Conservation (phyloP, 2,113 vertebrate species). For the Petrocephalus zakoni region DNA sequence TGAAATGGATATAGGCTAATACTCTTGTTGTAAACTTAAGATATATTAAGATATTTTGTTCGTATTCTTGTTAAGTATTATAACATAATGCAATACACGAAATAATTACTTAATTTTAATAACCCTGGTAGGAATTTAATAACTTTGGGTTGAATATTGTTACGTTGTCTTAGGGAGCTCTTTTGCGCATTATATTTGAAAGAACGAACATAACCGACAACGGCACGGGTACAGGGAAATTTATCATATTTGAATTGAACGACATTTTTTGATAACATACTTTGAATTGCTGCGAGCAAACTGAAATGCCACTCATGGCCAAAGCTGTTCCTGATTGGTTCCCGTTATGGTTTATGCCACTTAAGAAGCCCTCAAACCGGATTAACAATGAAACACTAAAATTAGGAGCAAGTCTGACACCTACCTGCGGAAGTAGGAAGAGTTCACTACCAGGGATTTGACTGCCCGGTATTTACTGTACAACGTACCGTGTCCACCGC, state of each 20-base stretch:
- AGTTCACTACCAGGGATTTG: conserved; percentile 46
- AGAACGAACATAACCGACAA: neutral
- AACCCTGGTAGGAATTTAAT: neutral
- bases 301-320: conserved; percentile 26
- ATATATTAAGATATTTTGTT: neutral
- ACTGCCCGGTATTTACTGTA: conserved; percentile 28
- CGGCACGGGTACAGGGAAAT: neutral
- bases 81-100: neutral
- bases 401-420: conserved; percentile 95
- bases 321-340: neutral
- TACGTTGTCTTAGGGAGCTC: neutral
- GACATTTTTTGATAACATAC: conserved; percentile 45
- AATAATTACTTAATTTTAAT: neutral
- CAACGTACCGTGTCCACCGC: conserved; percentile 33
- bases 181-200: neutral
- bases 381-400: conserved; percentile 61
- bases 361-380: conserved; percentile 53
- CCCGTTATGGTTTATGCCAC: conserved; percentile 40
- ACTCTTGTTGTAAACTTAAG: neutral
- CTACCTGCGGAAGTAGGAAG: conserved; percentile 90
- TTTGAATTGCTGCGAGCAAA: conserved; percentile 45
- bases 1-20: neutral
- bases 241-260: conserved; percentile 21
- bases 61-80: neutral
- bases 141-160: neutral